Evolutionary conservation across 2,888 invertebrate species (phyloP).

Genomic region (Trichogramma evanescens): DNA sequence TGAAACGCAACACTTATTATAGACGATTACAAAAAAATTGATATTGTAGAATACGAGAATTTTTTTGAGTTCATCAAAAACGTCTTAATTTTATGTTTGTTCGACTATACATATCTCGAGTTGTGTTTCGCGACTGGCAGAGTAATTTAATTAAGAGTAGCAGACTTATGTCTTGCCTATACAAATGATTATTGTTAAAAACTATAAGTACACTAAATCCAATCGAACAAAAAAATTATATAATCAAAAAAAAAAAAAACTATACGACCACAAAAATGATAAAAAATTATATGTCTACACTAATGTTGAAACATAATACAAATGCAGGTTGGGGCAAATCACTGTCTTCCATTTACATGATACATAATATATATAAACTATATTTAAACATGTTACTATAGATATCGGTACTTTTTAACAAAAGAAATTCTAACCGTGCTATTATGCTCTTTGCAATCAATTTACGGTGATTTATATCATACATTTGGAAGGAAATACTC

Average conservation of each 20-base stretch:
- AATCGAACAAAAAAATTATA: conserved; percentile 6
- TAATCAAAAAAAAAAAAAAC: neutral
- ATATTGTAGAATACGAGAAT: neutral
- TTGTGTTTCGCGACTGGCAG: too few relatives aligned
- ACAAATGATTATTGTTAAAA: neutral
- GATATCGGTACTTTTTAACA: conserved; percentile 16
- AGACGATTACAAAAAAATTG: conserved; percentile 12
- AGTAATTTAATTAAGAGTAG: too few relatives aligned
- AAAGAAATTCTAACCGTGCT: conserved; percentile 7
- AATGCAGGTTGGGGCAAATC: neutral
- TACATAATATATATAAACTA: conserved; percentile 12
- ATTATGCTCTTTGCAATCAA: conserved; percentile 4
- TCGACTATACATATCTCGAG: too few relatives aligned
- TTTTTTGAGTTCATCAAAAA: too few relatives aligned
- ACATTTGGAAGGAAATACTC: too few relatives aligned
- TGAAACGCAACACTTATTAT: neutral
- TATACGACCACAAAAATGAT: neutral
- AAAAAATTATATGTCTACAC: neutral
- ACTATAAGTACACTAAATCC: neutral
- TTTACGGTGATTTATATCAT: conserved; percentile 4
- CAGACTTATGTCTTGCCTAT: conserved; percentile 10
- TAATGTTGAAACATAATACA: neutral
- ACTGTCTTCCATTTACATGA: conserved; percentile 23
- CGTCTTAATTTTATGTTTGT: too few relatives aligned
- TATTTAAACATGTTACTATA: too few relatives aligned